These are phyloP conservation scores for Drosophila pseudotakahashii DNA, from an alignment of 2,888 invertebrate genomes.

Conservation along the genomic window DNA sequence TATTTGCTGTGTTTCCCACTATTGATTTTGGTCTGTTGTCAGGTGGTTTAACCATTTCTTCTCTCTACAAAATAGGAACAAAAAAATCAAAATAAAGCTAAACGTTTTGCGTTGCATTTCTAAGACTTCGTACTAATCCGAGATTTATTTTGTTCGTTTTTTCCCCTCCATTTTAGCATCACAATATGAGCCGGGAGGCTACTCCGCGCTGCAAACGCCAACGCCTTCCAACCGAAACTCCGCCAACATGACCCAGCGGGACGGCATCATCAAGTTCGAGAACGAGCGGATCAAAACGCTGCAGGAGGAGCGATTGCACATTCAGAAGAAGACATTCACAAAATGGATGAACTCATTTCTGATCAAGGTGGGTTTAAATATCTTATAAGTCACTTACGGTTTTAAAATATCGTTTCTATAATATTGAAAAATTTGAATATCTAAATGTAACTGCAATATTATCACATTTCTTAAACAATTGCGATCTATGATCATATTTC, in stretches of 20 bases:
- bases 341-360: conserved; percentile 99
- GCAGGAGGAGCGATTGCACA: conserved; percentile 98
- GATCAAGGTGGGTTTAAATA: conserved; percentile 89
- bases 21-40: conserved; percentile 52
- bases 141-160: conserved; percentile 17
- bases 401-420: too few species aligned
- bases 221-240: conserved; percentile 85
- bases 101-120: conserved; percentile 50
- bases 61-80: neutral
- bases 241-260: conserved; percentile 94
- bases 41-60: conserved; percentile 20
- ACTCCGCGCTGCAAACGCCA: conserved; percentile 86
- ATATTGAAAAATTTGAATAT: too few species aligned
- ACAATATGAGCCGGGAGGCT: conserved; percentile 89
- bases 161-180: conserved; percentile 84
- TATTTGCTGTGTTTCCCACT: conserved; percentile 13
- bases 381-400: too few species aligned
- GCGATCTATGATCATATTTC: too few species aligned
- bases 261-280: conserved; percentile 97
- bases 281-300: conserved; percentile 97
- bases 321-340: conserved; percentile 99
- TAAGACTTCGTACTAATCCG: conserved; percentile 39
- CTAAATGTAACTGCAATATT: too few species aligned
- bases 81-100: conserved; percentile 58
- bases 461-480: too few species aligned